These are phyloP conservation scores for Babyrousa celebensis DNA, from an alignment of 2,797 vertebrate genomes.

Conservation along the genomic window DNA sequence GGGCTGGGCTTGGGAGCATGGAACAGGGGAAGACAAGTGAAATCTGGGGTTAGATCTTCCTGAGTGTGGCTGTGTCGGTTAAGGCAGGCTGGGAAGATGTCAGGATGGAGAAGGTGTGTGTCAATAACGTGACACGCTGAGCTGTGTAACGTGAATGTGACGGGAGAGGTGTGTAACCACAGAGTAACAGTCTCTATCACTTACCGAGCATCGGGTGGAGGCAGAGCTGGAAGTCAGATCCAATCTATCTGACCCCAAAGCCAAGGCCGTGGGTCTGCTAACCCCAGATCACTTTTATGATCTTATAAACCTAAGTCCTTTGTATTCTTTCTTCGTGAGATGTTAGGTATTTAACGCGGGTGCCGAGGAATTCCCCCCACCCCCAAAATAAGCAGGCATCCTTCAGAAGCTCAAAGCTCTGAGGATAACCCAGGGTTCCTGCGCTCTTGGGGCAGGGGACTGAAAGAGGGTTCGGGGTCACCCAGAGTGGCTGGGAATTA, in stretches of 20 bases:
- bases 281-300: background rate
- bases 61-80: background rate
- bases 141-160: background rate
- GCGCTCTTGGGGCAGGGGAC: background rate
- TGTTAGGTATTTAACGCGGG: background rate
- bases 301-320: background rate
- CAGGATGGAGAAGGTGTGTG: background rate
- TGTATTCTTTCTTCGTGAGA: background rate
- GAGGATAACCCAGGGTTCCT: background rate
- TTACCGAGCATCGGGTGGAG: background rate
- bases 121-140: background rate
- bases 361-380: background rate
- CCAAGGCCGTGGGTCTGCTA: background rate
- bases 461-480: background rate
- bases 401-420: background rate
- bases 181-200: background rate
- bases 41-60: background rate
- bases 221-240: background rate
- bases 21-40: background rate
- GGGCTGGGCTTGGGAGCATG: background rate
- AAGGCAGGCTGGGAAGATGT: accelerated
- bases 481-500: background rate
- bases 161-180: background rate
- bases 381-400: background rate
- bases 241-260: background rate